Evolutionary conservation across 1,140 invertebrate genomes (phyloP), one percentile per base, ranked within the genome.

Genomic region (Papilio polyxenes): DNA sequence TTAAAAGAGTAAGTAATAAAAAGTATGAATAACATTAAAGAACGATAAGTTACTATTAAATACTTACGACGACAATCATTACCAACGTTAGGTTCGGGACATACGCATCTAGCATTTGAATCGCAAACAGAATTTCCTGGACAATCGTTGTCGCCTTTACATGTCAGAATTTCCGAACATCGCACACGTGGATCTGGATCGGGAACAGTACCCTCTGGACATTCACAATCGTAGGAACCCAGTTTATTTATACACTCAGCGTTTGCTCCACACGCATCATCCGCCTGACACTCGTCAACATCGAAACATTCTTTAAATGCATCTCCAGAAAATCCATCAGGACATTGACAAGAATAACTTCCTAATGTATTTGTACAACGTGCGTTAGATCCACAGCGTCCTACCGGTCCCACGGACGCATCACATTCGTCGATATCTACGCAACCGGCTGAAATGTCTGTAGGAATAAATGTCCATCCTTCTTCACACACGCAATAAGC

Each of bases 361-460:
- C 98, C 98, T 9, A 96, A 96, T 0, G 95, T 96, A 89, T 99
- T 99, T 7, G 96, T 96, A 91, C 98, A 99, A n/a, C 96, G 90
- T 9, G 98, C 97, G 91, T 98, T 98, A 82, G 95, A 93, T 17
- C 98, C 98, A 93, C 98, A 99, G 81, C 97, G 95, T 83, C 98
- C 98, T 62, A 96, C 97, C 9, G 96, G 96, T 80, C 97, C 98
- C 87, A 97, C 96, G 13, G 96, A 91, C 53, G 94, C 94, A 87
- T 98, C 97, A 90, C 99, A 99, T 95, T 99, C 99, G 91, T 99
- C 96, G 83, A 99, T 97, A 93, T 99, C 98, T 81, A 98, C 96
- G 90, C 98, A 99, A 81, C 98, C 98, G 59, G 97, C 97, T 0
- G 97, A 95, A 82, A 98, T 97, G 88, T 99, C 97, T 82, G 95